phyloP scores from a whole-genome alignment of 2,113 vertebrate genomes.

The Eurypyga helias region DNA sequence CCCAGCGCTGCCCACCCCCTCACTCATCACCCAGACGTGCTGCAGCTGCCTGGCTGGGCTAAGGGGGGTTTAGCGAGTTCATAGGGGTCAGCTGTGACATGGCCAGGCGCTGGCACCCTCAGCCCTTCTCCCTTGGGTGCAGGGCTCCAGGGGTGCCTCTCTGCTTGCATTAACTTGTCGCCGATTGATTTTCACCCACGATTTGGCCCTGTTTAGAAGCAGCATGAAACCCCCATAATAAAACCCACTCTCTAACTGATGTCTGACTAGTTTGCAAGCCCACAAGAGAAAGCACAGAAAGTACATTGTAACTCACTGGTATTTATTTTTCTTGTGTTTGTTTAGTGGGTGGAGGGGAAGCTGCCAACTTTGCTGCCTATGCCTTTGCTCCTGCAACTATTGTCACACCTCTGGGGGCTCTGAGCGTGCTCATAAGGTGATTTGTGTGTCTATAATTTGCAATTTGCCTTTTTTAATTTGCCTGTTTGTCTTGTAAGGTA shows the following conservation, averaged over 20 bases:
- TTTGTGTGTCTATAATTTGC: neutral
- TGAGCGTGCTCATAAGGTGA: slow-evolving; percentile 96
- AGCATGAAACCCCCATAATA: neutral
- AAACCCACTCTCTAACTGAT: neutral
- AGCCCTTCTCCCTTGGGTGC: neutral
- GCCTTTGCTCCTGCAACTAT: slow-evolving; percentile 94
- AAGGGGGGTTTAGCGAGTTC: neutral
- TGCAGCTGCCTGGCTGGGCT: neutral
- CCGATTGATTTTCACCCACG: neutral
- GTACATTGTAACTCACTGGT: neutral
- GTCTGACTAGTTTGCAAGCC: neutral
- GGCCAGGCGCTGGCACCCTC: neutral
- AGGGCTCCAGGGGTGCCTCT: neutral
- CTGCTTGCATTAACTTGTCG: neutral
- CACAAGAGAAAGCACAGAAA: neutral
- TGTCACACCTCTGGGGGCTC: slow-evolving; percentile 92
- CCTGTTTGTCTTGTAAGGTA: neutral
- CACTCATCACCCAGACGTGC: accelerated
- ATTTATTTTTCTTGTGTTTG: slow-evolving; percentile 51
- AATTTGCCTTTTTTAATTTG: neutral
- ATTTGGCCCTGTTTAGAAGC: neutral
- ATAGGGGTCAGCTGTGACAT: neutral
- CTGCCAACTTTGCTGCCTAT: slow-evolving; percentile 93
- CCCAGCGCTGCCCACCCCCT: neutral
- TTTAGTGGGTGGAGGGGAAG: slow-evolving; percentile 93